Evolutionary conservation across 1,140 invertebrate genomes (phyloP), one percentile per base, ranked within the genome.

Genomic region (Ptiloglossa arizonensis): DNA sequence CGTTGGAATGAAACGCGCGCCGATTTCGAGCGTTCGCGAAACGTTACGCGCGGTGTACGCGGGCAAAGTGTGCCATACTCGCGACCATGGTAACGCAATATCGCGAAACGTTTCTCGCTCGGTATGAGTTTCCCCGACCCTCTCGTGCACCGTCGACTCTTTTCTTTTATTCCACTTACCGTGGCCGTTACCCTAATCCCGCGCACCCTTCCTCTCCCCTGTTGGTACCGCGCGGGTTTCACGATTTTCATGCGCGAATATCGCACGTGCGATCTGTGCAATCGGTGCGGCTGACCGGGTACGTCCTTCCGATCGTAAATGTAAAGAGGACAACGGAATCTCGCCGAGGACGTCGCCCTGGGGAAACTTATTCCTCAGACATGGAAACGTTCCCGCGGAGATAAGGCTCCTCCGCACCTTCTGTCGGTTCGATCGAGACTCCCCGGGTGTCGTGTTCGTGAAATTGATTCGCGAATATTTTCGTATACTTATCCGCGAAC

Each of bases 231-330:
- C 79, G 67, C n/a, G 44, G 77, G 73, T 82, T 82, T 41, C 41
- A 11, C n/a, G 59, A 35, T 81, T 77, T 73, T 82, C 84, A 79
- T 82, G 76, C 63, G 17, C 29, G 71, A 76, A 67, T 80, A 86
- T 85, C 84, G 57, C 64, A 63, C 46, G 50, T 75, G 62, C 62
- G 56, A 86, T 86, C 84, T 80, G 44, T n/a, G 52, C 50, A 74
- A 74, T 83, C 77, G 76, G 54, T 66, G 35, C n/a, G 57, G 66
- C 71, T 80, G 81, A 80, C 82, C 76, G 59, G 41, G 19, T 27
- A 54, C 59, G 35, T 48, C 22, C 50, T 52, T 66, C 27, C n/a
- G 44, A 27, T 84, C 62, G 60, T 84, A 84, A 84, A 84, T 50
- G 60, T 54, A 52, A 83, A 66, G 67, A 63, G 67, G 15, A 57